These are phyloP conservation scores for Brachyalestes nurse DNA, from an alignment of 2,797 vertebrate species.

Conservation along the genomic window DNA sequence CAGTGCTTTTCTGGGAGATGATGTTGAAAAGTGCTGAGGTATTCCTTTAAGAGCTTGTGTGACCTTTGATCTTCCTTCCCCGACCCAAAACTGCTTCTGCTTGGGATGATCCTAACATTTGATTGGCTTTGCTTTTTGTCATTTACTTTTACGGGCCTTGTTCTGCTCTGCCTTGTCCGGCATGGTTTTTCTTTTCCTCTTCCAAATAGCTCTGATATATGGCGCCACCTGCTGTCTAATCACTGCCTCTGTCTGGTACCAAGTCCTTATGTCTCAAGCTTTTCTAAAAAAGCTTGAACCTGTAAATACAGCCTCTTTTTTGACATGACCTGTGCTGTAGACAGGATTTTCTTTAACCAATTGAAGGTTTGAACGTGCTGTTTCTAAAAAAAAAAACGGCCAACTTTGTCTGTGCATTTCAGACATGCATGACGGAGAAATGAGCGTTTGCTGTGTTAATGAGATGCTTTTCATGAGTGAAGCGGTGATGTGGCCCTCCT, in stretches of 20 bases:
- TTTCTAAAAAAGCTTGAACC: conserved; percentile 36
- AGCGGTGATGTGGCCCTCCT: conserved; percentile 10
- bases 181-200: not conserved
- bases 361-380: conserved; percentile 11
- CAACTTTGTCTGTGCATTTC: conserved; percentile 55
- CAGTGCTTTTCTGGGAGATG: not conserved
- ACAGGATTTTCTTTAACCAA: conserved; percentile 28
- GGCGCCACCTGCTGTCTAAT: conserved; percentile 72
- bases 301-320: not conserved
- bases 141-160: conserved; percentile 39
- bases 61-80: conserved; percentile 63
- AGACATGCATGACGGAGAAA: conserved; percentile 71
- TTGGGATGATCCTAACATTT: conserved; percentile 69
- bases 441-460: conserved; percentile 45
- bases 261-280: conserved; percentile 13
- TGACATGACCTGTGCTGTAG: conserved; percentile 15
- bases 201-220: conserved; percentile 62
- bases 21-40: not conserved
- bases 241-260: conserved; percentile 20
- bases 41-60: conserved; percentile 63
- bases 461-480: conserved; percentile 40
- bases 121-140: conserved; percentile 63
- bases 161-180: conserved; percentile 67
- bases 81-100: conserved; percentile 63
- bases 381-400: conserved; percentile 11